Conservation (phyloP, 2,113 vertebrate genomes). For the Hippoglossus stenolepis region DNA sequence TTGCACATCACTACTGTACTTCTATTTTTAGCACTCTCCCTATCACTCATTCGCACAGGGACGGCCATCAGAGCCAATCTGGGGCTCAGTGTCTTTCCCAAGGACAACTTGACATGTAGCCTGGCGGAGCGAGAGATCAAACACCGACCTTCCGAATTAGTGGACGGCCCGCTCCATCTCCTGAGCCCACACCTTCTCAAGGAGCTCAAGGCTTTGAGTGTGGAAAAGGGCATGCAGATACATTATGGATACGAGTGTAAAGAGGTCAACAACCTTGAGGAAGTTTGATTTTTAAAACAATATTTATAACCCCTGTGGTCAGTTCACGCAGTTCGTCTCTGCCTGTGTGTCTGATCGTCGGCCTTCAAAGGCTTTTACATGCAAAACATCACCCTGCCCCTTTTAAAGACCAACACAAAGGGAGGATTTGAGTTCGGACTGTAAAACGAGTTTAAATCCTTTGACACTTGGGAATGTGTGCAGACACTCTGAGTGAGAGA, state of each 20-base stretch:
- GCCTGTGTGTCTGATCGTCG: conserved; percentile 28
- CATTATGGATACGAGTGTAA: neutral
- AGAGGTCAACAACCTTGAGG: conserved; percentile 1
- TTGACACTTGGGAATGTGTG: conserved; percentile 49
- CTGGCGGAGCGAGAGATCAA: neutral
- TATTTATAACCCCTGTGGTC: neutral
- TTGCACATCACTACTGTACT: neutral
- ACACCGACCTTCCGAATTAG: neutral
- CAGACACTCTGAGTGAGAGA: conserved; percentile 6
- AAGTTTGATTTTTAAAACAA: too few relatives aligned
- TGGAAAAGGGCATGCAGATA: neutral
- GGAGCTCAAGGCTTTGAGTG: neutral
- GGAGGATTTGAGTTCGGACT: conserved; percentile 49
- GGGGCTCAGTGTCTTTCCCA: neutral
- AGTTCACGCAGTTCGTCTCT: conserved; percentile 5
- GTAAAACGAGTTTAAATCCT: conserved; percentile 62
- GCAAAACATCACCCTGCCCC: conserved; percentile 47
- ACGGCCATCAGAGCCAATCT: neutral
- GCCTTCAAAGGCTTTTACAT: conserved; percentile 46
- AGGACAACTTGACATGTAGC: neutral
- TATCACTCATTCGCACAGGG: neutral
- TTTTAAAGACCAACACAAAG: conserved; percentile 53
- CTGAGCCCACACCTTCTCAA: neutral
- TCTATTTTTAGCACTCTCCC: neutral
- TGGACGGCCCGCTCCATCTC: neutral